Conservation (phyloP, 2,113 vertebrate species). For the Fregetta grallaria region DNA sequence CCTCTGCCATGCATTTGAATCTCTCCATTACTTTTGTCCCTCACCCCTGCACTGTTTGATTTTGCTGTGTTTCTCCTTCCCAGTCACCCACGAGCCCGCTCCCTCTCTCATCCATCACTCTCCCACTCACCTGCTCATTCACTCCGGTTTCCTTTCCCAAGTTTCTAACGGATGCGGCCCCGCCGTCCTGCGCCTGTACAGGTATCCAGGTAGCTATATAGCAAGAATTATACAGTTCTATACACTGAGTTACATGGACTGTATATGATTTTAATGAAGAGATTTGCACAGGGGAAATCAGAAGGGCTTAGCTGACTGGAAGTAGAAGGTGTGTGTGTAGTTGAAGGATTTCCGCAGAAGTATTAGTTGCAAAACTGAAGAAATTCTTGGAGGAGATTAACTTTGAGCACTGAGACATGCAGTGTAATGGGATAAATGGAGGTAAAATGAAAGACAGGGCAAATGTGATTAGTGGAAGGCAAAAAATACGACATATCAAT, state of each 20-base stretch:
- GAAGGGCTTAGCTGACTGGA: not conserved
- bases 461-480: not conserved
- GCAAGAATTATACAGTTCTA: not conserved
- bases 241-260: not conserved
- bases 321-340: not conserved
- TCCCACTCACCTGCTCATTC: not conserved
- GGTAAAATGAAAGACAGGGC: not conserved
- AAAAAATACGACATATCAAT: not conserved
- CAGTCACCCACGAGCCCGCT: not conserved
- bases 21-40: not conserved
- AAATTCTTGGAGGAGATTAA: not conserved
- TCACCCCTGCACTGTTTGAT: not conserved
- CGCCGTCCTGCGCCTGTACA: accelerated
- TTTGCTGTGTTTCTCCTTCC: not conserved
- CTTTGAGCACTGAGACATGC: not conserved
- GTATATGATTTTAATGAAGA: not conserved
- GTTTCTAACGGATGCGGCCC: accelerated
- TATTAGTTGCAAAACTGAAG: not conserved
- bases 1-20: not conserved
- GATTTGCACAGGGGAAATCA: not conserved
- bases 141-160: not conserved
- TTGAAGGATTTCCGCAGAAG: not conserved
- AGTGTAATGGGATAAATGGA: not conserved
- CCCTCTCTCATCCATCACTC: accelerated
- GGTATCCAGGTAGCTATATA: not conserved